These are phyloP conservation scores for Drosophila mimica DNA, from an alignment of 2,888 invertebrate species.

Conservation along the genomic window DNA sequence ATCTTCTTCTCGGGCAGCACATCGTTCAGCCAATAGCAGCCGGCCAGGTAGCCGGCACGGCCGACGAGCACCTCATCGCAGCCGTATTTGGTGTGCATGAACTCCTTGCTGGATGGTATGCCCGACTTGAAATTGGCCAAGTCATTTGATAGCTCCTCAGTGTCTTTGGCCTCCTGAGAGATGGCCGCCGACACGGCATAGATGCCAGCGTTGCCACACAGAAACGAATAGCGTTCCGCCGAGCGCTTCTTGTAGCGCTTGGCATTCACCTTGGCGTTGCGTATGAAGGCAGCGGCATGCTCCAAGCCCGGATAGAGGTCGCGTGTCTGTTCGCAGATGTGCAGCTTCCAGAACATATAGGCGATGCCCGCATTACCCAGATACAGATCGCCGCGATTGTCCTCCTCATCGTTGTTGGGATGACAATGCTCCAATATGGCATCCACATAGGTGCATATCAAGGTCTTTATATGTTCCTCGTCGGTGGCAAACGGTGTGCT, in stretches of 20 bases:
- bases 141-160: conserved; percentile 84
- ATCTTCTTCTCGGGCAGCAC: conserved; percentile 81
- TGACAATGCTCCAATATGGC: conserved; percentile 83
- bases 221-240: conserved; percentile 89
- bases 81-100: conserved; percentile 88
- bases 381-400: conserved; percentile 84
- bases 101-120: conserved; percentile 85
- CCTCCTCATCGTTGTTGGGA: conserved; percentile 79
- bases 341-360: conserved; percentile 91
- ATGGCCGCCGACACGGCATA: conserved; percentile 90
- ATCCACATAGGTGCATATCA: conserved; percentile 84
- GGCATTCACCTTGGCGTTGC: conserved; percentile 87
- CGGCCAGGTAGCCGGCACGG: conserved; percentile 92
- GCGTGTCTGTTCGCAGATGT: conserved; percentile 86
- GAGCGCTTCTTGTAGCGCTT: conserved; percentile 85
- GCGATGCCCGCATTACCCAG: conserved; percentile 87
- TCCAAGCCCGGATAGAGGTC: conserved; percentile 86
- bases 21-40: conserved; percentile 89
- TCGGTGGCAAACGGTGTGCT: conserved; percentile 75
- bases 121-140: conserved; percentile 83
- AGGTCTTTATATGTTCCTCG: conserved; percentile 81
- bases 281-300: conserved; percentile 88
- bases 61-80: conserved; percentile 95
- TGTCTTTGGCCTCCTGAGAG: conserved; percentile 85
- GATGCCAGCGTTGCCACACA: conserved; percentile 92